phyloP scores from a whole-genome alignment of 2,888 invertebrate species.

The Stramonita haemastoma region DNA sequence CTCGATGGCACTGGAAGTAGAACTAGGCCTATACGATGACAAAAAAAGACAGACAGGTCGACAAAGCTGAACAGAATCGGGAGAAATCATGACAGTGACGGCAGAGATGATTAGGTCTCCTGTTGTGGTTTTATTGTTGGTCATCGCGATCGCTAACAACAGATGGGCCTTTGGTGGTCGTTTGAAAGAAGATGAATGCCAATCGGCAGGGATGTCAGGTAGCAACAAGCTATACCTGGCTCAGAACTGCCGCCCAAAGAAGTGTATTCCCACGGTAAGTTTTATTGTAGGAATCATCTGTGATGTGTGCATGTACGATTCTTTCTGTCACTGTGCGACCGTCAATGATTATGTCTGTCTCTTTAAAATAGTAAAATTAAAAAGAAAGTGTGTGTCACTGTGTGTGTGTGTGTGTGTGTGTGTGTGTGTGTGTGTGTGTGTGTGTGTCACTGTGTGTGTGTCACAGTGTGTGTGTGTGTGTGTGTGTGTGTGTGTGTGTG shows the following conservation, averaged over 20 bases:
- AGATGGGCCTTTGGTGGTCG: no score
- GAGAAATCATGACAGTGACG: background rate
- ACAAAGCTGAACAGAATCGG: background rate
- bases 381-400: background rate
- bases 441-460: no score
- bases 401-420: constrained; percentile 3
- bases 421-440: no score
- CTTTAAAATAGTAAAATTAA: no score
- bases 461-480: no score
- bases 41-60: background rate
- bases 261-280: background rate
- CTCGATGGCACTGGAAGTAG: background rate
- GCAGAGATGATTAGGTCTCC: background rate
- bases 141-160: background rate
- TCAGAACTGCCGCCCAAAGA: background rate
- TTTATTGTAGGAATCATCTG: background rate
- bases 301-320: background rate
- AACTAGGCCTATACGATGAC: background rate
- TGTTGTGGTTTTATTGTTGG: background rate
- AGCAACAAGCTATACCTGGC: background rate
- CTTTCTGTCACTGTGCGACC: background rate
- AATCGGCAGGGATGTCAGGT: background rate
- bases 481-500: no score
- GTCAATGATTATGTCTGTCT: no score
- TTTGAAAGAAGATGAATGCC: background rate